Base-by-base conservation (phyloP, 2,797 vertebrate species). In the Ficedula albicollis region DNA sequence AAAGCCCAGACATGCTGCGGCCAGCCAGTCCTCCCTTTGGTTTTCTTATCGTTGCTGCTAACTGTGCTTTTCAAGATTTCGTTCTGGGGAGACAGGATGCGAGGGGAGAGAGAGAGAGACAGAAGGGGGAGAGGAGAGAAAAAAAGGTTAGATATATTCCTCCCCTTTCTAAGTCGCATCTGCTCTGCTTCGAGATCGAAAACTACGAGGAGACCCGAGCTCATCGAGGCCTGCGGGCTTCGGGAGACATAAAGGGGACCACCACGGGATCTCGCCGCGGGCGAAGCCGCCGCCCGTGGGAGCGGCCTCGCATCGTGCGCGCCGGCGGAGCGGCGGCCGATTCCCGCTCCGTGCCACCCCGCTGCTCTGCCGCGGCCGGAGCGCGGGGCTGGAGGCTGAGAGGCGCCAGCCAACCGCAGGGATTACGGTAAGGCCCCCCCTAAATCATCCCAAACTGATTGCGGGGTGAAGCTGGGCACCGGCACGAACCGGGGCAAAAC, bases 1-100 rank as follows among this genome's bases (percentile, higher is more conserved):
- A 99, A 97, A 93, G 99, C 99, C 99, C 99, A 99, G 97, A 99
- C 99, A 84, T 99, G 99, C 97, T 99, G 99, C 41, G 99, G 99
- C 99, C 99, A 99, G 96, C 99, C 99, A 93, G 99, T 99, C 97
- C 99, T 98, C 67, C 99, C 99, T 98, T 99, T 99, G 84, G 98
- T 99, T 98, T 99, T 99, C 98, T 99, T 99, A 97, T 99, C 99
- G 96, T 98, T 98, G 95, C 98, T 98, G 97, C 98, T 98, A 91
- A 99, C 98, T 95, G 98, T 98, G 98, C 94, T 99, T 98, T 99
- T 99, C 94, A 99, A 98, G 96, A 99, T 98, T 97, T 99, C 99
- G 91, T 98, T 99, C 99, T 99, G 98, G 70, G 54, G 92, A 91
- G 85, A 95, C 84, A 88, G 58, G 70, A 96, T 82, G 84, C 3